phyloP scores from a whole-genome alignment of 2,888 invertebrate species.

The Drosophila prolongata region DNA sequence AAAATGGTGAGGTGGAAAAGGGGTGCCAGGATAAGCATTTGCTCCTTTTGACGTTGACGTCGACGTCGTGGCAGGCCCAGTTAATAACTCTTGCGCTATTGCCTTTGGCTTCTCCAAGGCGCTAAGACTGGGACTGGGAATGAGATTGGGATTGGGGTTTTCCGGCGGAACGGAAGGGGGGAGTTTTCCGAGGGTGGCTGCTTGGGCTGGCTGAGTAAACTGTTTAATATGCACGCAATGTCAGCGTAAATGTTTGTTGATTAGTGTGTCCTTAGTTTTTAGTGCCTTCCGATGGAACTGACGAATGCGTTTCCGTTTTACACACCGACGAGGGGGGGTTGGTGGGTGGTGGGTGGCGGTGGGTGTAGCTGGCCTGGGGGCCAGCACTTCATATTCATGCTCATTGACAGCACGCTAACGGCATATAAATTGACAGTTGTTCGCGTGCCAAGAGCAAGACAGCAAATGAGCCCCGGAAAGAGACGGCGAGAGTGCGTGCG shows the following conservation, averaged over 20 bases:
- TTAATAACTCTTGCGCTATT: slow-evolving; percentile 74
- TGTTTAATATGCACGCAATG: slow-evolving; percentile 80
- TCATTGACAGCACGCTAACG: slow-evolving; percentile 81
- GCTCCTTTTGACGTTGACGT: slow-evolving; percentile 36
- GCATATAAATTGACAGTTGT: slow-evolving; percentile 78
- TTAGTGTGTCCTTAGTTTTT: slow-evolving; percentile 73
- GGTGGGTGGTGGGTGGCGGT: not conserved
- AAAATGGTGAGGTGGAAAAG: slow-evolving; percentile 29
- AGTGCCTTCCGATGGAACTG: slow-evolving; percentile 57
- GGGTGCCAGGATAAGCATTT: slow-evolving; percentile 19
- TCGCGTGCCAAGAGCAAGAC: slow-evolving; percentile 42
- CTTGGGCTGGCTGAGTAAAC: slow-evolving; percentile 30
- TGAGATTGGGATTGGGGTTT: not conserved
- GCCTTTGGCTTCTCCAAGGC: slow-evolving; percentile 25
- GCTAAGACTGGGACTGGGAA: not conserved
- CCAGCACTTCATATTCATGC: slow-evolving; percentile 73
- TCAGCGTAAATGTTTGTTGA: slow-evolving; percentile 79
- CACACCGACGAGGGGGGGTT: slow-evolving; percentile 10
- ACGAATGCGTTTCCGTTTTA: slow-evolving; percentile 52
- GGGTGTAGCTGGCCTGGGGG: not conserved
- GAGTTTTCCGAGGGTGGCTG: not conserved
- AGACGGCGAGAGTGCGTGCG: not conserved
- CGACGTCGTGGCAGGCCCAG: slow-evolving; percentile 66
- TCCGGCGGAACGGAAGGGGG: not conserved
- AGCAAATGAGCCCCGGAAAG: not conserved